phyloP scores from a whole-genome alignment of 1,140 invertebrate species.

The Myzus persicae region DNA sequence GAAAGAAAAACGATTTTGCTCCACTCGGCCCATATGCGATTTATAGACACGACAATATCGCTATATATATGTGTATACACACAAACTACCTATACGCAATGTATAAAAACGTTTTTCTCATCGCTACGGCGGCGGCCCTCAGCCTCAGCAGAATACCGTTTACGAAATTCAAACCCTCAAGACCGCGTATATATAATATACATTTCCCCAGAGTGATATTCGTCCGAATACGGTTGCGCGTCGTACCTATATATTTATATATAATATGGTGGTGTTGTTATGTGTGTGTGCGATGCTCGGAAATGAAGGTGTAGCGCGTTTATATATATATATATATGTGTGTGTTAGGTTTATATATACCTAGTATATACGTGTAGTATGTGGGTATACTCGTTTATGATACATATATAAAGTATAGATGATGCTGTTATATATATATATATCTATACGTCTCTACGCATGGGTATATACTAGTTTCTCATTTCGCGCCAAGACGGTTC shows the following conservation, averaged over 20 bases:
- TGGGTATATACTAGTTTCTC: conserved; percentile 30
- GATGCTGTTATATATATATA: background rate
- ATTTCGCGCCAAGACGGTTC: conserved; percentile 52
- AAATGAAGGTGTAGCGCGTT: background rate
- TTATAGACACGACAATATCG: background rate
- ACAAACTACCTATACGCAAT: background rate
- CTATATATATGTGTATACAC: background rate
- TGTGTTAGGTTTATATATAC: no score
- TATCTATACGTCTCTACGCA: background rate
- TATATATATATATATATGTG: background rate
- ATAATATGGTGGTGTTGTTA: background rate
- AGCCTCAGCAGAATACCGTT: background rate
- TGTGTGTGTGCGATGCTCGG: background rate
- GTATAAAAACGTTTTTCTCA: background rate
- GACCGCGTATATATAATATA: background rate
- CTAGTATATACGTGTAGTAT: no score
- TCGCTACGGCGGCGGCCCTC: background rate
- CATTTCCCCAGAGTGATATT: conserved; percentile 41
- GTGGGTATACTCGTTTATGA: background rate
- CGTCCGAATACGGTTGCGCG: background rate
- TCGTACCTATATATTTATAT: background rate
- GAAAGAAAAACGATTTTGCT: conserved; percentile 32
- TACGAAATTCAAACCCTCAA: conserved; percentile 24
- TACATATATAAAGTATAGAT: background rate
- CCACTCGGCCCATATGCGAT: background rate